These are phyloP conservation scores for Heterotilapia buettikoferi DNA, from an alignment of 2,113 vertebrate genomes.

Conservation along the genomic window DNA sequence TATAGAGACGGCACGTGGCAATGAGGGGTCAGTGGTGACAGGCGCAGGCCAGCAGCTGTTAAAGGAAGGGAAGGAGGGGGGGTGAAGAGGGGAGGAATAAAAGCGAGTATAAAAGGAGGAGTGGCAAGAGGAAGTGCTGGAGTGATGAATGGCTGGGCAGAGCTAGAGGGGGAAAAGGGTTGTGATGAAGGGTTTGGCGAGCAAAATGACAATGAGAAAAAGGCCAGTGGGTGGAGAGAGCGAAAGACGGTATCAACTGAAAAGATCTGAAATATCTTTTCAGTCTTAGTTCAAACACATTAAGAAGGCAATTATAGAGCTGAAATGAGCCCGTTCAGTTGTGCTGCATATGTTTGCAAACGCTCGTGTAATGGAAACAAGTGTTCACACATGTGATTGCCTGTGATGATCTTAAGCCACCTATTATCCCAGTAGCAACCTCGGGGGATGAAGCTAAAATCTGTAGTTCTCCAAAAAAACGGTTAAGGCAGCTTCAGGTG, in stretches of 20 bases:
- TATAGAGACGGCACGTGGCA: conserved; percentile 44
- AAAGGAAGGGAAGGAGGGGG: neutral
- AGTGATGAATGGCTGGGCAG: conserved; percentile 35
- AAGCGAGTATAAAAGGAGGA: neutral
- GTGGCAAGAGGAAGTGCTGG: conserved; percentile 1
- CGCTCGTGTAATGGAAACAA: neutral
- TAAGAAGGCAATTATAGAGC: neutral
- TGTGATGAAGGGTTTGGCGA: neutral
- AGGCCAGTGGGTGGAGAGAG: neutral
- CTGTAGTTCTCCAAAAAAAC: neutral
- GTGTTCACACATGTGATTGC: neutral
- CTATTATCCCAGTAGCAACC: neutral
- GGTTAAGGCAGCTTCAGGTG: neutral
- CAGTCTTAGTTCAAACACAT: neutral
- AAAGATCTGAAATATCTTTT: neutral
- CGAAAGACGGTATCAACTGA: neutral
- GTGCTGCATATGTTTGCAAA: neutral
- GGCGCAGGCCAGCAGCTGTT: conserved; percentile 53
- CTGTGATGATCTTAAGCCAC: neutral
- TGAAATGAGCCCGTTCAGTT: neutral
- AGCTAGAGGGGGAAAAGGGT: neutral
- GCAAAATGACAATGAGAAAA: neutral
- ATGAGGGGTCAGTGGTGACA: conserved; percentile 44
- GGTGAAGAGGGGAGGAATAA: neutral
- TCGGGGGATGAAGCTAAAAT: neutral